Percentiles rank a stretch among this genome's conserved stretches.
Evolutionary conservation across 37 sponge, comb jelly and placozoan species (phyloP).

Genomic region (Haliclona indistincta): DNA sequence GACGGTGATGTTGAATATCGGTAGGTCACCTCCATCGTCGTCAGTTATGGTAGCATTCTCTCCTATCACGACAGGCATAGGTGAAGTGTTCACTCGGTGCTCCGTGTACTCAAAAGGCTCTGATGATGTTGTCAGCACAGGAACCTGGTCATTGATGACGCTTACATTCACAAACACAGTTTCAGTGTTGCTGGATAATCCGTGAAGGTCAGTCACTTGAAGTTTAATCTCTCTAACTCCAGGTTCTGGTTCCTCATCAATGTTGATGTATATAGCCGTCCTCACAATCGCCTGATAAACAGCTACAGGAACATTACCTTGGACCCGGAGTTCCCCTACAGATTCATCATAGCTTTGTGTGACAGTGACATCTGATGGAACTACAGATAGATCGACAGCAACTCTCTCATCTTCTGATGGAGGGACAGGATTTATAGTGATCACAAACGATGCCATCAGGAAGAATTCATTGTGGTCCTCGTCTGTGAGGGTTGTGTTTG

Average conservation of each 20-base stretch:
- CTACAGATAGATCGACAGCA: slow-evolving; percentile 44
- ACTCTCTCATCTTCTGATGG: slow-evolving; percentile 43
- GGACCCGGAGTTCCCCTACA: slow-evolving; percentile 48
- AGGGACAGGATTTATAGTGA: slow-evolving; percentile 57
- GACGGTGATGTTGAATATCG: slow-evolving; percentile 26
- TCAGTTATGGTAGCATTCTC: slow-evolving; percentile 52
- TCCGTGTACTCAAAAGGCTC: slow-evolving; percentile 60
- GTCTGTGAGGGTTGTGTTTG: slow-evolving; percentile 68
- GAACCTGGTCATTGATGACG: slow-evolving; percentile 67
- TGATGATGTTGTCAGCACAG: slow-evolving; percentile 50
- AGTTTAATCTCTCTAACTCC: slow-evolving; percentile 44
- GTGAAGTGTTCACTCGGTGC: slow-evolving; percentile 8
- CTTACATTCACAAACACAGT: slow-evolving; percentile 42
- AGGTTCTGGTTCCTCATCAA: slow-evolving; percentile 64
- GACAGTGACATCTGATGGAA: neutral
- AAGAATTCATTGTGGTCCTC: slow-evolving; percentile 86
- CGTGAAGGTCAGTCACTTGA: slow-evolving; percentile 70
- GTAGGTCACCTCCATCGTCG: slow-evolving; percentile 67
- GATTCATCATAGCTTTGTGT: slow-evolving; percentile 40
- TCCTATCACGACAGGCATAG: slow-evolving; percentile 39
- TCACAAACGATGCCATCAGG: slow-evolving; percentile 57
- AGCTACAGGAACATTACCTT: slow-evolving; percentile 52
- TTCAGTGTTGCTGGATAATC: slow-evolving; percentile 53
- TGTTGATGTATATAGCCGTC: slow-evolving; percentile 67
- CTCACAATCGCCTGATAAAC: slow-evolving; percentile 57